Percentiles rank a stretch among this genome's conserved stretches.
Evolutionary conservation across 2,797 vertebrate genomes (phyloP).

Genomic region (Cetoscarus ocellatus): DNA sequence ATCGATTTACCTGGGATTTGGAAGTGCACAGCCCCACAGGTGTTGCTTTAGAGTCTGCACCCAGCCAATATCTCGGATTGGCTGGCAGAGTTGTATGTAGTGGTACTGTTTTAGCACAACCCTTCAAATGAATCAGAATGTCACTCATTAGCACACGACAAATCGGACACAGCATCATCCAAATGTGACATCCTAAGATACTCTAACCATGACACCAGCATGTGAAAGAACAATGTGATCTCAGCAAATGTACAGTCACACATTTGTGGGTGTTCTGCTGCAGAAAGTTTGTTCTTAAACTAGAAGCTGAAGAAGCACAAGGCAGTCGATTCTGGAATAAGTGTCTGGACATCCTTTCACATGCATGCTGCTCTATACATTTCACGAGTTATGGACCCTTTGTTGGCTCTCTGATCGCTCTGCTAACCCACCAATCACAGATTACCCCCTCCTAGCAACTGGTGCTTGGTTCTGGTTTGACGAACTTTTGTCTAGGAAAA

Average conservation of each 20-base stretch:
- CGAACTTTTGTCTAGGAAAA: too few relatives aligned
- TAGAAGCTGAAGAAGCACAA: conserved; percentile 58
- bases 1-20: conserved; percentile 84
- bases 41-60: conserved; percentile 91
- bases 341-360: conserved; percentile 68
- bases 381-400: too few relatives aligned
- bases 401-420: too few relatives aligned
- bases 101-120: conserved; percentile 90
- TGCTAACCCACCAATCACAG: too few relatives aligned
- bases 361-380: conserved; percentile 67
- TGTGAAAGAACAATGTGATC: conserved; percentile 48
- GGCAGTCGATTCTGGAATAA: conserved; percentile 73
- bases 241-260: conserved; percentile 50
- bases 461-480: too few relatives aligned
- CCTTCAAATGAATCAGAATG: conserved; percentile 89
- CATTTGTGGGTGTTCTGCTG: conserved; percentile 22
- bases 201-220: conserved; percentile 42
- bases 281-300: conserved; percentile 27
- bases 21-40: conserved; percentile 88
- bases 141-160: conserved; percentile 83
- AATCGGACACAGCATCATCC: conserved; percentile 70
- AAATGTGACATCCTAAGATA: conserved; percentile 57
- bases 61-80: conserved; percentile 90
- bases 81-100: conserved; percentile 90
- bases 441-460: too few relatives aligned